These are phyloP conservation scores for Myotis lucifugus DNA, from an alignment of 2,113 vertebrate species.

Conservation along the genomic window DNA sequence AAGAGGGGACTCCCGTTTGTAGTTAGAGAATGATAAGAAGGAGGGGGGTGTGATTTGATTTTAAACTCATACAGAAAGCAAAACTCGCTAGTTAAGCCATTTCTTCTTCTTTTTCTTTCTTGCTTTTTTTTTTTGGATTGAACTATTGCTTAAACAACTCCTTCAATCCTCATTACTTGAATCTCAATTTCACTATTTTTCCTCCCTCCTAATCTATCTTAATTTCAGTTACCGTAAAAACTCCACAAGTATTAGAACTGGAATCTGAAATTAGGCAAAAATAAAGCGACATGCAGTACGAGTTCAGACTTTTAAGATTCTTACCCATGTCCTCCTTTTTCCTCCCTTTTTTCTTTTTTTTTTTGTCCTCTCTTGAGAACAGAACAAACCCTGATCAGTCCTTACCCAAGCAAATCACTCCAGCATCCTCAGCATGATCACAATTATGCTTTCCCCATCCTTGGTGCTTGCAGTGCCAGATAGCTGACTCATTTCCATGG, in stretches of 20 bases:
- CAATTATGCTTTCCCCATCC: slow-evolving; percentile 82
- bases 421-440: slow-evolving; percentile 79
- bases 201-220: background rate
- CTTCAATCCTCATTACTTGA: background rate
- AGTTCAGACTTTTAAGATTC: background rate
- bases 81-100: background rate
- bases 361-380: background rate
- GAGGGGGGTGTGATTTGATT: background rate
- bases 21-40: background rate
- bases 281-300: background rate
- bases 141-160: background rate
- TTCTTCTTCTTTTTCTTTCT: fast-evolving
- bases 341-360: background rate
- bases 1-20: background rate
- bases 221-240: background rate
- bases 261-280: background rate
- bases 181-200: background rate
- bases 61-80: background rate
- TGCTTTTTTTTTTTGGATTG: background rate
- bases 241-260: background rate
- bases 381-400: background rate
- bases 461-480: slow-evolving; percentile 81
- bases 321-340: background rate
- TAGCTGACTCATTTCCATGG: slow-evolving; percentile 77
- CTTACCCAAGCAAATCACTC: slow-evolving; percentile 85